Evolutionary conservation across 2,888 invertebrate genomes (phyloP).

Genomic region (Kuschelorhynchus macadamiae): DNA sequence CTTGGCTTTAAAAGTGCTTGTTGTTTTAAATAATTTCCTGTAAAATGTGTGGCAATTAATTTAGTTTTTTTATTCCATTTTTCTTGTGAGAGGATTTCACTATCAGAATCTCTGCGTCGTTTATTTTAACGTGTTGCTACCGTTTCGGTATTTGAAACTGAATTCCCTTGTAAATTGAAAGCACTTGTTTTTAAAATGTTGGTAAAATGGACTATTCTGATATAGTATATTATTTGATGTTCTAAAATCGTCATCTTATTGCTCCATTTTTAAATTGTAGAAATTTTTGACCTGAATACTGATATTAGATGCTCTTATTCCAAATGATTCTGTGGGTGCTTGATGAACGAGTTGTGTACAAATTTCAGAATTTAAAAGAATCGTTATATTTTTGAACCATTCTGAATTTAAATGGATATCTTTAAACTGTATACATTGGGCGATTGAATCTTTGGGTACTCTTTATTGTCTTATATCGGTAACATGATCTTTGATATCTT

Average conservation of each 20-base stretch:
- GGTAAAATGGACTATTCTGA: constrained; percentile 8
- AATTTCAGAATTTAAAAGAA: neutral
- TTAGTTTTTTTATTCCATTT: too few species aligned
- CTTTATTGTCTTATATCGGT: neutral
- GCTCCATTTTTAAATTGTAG: neutral
- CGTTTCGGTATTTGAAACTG: neutral
- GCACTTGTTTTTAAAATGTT: constrained; percentile 1
- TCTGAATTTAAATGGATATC: neutral
- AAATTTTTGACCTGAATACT: neutral
- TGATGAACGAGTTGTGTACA: too few species aligned
- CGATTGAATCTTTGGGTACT: constrained; percentile 1
- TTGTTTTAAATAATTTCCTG: too few species aligned
- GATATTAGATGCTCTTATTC: too few species aligned
- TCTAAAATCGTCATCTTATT: neutral
- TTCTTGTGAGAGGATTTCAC: too few species aligned
- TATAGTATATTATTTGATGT: neutral
- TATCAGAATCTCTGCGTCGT: too few species aligned
- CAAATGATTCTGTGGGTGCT: too few species aligned
- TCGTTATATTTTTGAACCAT: constrained; percentile 1
- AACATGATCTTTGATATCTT: constrained; percentile 32
- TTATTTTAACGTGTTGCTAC: too few species aligned
- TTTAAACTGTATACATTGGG: constrained; percentile 5
- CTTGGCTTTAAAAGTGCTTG: too few species aligned
- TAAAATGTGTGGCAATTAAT: too few species aligned
- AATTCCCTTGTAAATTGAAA: neutral